Percentiles rank a stretch among this genome's conserved stretches.
Conservation (phyloP, 2,888 invertebrate species). For the Myopa tessellatipennis region DNA sequence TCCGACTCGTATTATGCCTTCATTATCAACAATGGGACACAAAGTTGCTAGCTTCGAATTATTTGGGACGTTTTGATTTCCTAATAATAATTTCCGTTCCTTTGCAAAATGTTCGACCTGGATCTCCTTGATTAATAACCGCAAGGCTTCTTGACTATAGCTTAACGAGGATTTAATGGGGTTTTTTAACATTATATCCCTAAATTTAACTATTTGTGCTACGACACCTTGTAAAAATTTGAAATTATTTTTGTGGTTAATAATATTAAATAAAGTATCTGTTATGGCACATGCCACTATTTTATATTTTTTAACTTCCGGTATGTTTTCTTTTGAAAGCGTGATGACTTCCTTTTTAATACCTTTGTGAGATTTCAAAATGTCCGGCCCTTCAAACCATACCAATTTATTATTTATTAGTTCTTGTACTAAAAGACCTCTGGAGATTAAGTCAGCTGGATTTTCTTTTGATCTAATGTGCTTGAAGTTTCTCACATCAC, state of each 20-base stretch:
- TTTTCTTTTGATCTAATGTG: background rate
- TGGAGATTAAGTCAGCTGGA: slow-evolving; percentile 25
- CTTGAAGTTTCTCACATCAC: background rate
- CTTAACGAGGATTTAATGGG: background rate
- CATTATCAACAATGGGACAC: background rate
- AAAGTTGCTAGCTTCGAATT: background rate
- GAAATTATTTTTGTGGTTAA: background rate
- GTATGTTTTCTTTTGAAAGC: too few species aligned
- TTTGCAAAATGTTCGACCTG: background rate
- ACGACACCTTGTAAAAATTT: background rate
- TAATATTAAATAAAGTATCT: background rate
- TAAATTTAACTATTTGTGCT: background rate
- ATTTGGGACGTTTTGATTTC: background rate
- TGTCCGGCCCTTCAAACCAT: background rate
- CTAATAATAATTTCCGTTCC: background rate
- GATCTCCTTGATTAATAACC: background rate
- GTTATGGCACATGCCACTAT: background rate
- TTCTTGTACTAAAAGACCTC: background rate
- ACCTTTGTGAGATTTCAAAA: background rate
- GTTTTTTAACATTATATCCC: background rate
- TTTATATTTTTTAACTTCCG: slow-evolving; percentile 5
- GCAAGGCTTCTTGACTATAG: background rate
- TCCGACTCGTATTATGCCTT: slow-evolving; percentile 8
- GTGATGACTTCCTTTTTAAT: background rate
- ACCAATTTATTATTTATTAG: background rate